A percentile compares a stretch with the other conserved stretches of the same genome.
Conservation (phyloP, 2,113 vertebrate genomes). For the Leiothrix lutea region DNA sequence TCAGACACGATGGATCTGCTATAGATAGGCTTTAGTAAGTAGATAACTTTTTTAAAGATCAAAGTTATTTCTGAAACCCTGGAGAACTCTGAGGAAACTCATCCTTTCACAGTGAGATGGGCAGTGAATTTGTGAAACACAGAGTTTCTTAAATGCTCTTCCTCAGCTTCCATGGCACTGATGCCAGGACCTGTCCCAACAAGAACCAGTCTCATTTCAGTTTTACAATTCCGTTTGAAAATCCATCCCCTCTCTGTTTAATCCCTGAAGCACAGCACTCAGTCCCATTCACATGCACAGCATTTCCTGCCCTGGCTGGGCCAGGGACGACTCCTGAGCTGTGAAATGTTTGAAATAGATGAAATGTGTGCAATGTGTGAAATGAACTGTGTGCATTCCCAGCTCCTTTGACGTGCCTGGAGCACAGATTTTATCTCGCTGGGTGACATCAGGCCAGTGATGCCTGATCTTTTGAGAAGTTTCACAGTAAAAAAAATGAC, state of each 20-base stretch:
- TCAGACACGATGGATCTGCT: neutral
- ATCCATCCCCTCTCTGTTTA: fast-evolving
- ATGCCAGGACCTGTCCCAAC: neutral
- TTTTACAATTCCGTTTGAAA: neutral
- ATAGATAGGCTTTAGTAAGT: neutral
- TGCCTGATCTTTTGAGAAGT: neutral
- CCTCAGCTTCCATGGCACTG: neutral
- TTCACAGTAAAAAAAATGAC: neutral
- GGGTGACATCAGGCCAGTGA: neutral
- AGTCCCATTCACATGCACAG: neutral
- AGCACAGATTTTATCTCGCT: neutral
- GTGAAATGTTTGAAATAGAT: neutral
- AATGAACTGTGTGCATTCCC: neutral
- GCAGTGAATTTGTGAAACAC: neutral
- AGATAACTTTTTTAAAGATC: neutral
- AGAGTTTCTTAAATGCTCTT: neutral
- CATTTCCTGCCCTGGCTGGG: fast-evolving
- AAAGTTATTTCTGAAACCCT: neutral
- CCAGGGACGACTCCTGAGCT: neutral
- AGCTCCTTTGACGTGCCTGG: fast-evolving
- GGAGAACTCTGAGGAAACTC: neutral
- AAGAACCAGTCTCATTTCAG: fast-evolving
- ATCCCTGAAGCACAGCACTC: fast-evolving
- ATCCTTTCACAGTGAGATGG: neutral
- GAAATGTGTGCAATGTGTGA: neutral